Evolutionary conservation across 2,888 invertebrate species (phyloP).

Genomic region (Oasisia sp.): DNA sequence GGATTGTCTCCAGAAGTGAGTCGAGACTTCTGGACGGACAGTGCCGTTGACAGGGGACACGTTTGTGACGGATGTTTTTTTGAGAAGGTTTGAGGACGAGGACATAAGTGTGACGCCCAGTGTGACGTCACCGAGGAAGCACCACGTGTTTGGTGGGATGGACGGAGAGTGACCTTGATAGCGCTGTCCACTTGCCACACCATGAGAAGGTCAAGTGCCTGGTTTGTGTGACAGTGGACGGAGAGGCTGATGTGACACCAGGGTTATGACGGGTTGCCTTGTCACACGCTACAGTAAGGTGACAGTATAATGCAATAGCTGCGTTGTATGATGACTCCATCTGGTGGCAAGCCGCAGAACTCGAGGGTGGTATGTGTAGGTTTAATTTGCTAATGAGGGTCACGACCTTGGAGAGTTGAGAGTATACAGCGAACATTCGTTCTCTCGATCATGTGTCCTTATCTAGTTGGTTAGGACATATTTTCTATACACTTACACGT

Average conservation of each 20-base stretch:
- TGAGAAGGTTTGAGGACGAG: neutral
- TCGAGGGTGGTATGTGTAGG: neutral
- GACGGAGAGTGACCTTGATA: neutral
- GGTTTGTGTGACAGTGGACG: neutral
- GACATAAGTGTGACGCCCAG: neutral
- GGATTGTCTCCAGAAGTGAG: neutral
- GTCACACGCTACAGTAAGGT: neutral
- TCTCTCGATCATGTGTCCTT: neutral
- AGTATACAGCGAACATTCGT: neutral
- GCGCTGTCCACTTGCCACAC: neutral
- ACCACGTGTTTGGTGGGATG: neutral
- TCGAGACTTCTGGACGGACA: neutral
- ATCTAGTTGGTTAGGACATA: neutral
- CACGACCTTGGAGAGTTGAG: neutral
- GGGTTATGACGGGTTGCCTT: neutral
- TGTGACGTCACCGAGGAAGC: neutral
- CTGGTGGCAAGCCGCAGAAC: neutral
- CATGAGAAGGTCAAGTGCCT: neutral
- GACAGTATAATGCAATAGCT: neutral
- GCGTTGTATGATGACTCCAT: neutral
- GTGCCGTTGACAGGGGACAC: neutral
- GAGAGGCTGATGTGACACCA: neutral
- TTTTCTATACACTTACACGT: conserved; percentile 5
- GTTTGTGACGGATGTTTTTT: neutral
- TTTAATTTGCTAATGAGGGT: neutral